phyloP scores from a whole-genome alignment of 2,113 vertebrate species.

The Glareola pratincola region DNA sequence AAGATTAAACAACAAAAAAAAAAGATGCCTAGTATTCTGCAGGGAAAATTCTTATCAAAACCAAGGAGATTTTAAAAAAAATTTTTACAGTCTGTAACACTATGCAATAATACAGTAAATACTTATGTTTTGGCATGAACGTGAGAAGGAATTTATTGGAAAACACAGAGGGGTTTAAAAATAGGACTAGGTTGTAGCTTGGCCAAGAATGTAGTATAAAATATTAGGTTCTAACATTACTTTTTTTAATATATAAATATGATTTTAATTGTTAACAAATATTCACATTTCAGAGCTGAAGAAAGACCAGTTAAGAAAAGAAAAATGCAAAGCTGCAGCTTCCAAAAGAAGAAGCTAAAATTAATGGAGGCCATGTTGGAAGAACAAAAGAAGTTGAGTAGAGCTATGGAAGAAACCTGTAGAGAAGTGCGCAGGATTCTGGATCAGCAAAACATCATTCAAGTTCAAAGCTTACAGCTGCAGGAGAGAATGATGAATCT shows the following conservation, averaged over 20 bases:
- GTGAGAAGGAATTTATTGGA: background rate
- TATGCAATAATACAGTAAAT: background rate
- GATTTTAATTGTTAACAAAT: constrained; percentile 23
- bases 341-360: constrained; percentile 88
- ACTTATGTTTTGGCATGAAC: background rate
- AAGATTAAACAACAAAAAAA: background rate
- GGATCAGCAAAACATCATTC: constrained; percentile 94
- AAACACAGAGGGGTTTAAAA: background rate
- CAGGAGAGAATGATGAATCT: constrained; percentile 98
- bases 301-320: constrained; percentile 80
- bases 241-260: background rate
- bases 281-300: constrained; percentile 80
- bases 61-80: background rate
- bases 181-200: background rate
- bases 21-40: background rate
- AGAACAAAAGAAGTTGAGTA: constrained; percentile 87
- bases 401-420: constrained; percentile 91
- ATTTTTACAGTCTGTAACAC: background rate
- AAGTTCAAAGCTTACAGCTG: constrained; percentile 93
- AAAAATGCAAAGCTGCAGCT: constrained; percentile 75
- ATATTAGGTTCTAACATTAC: background rate
- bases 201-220: background rate
- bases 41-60: background rate
- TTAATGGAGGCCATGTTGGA: constrained; percentile 92
- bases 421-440: constrained; percentile 90